Evolutionary conservation across 2,888 invertebrate species (phyloP).

Genomic region (Dryomyza anilis): DNA sequence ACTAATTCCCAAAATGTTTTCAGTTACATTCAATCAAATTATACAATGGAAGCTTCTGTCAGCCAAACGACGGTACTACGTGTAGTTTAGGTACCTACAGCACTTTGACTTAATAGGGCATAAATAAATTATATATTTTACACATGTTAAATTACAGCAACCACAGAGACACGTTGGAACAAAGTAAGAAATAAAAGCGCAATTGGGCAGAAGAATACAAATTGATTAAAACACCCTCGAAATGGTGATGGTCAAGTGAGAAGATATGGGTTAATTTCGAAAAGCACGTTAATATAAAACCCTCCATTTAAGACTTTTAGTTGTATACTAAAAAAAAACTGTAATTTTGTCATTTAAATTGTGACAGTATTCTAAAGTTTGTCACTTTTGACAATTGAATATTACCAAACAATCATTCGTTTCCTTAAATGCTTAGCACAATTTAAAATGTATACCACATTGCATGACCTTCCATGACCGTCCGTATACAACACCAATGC

Average conservation of each 20-base stretch:
- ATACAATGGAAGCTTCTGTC: neutral
- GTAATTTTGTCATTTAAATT: too few relatives aligned
- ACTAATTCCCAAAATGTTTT: slow-evolving; percentile 32
- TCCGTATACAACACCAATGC: neutral
- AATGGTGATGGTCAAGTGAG: slow-evolving; percentile 4
- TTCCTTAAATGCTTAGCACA: too few relatives aligned
- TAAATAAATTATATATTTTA: slow-evolving; percentile 19
- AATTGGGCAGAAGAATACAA: slow-evolving; percentile 4
- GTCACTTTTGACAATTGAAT: too few relatives aligned
- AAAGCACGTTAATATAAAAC: too few relatives aligned
- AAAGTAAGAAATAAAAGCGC: neutral
- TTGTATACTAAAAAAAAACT: too few relatives aligned
- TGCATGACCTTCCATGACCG: neutral
- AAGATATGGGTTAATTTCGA: slow-evolving; percentile 1
- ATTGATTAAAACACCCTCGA: slow-evolving; percentile 30
- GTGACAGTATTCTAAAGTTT: too few relatives aligned
- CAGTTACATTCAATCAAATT: slow-evolving; percentile 30
- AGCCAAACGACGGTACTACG: neutral
- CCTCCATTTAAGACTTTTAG: too few relatives aligned
- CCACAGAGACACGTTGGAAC: slow-evolving; percentile 11
- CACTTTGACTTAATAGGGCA: neutral
- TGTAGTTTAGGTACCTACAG: neutral
- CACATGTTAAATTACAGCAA: slow-evolving; percentile 23
- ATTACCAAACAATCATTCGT: too few relatives aligned
- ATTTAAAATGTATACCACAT: too few relatives aligned